Evolutionary conservation across 2,113 vertebrate genomes (phyloP).

Genomic region (Sinocyclocheilus grahami): DNA sequence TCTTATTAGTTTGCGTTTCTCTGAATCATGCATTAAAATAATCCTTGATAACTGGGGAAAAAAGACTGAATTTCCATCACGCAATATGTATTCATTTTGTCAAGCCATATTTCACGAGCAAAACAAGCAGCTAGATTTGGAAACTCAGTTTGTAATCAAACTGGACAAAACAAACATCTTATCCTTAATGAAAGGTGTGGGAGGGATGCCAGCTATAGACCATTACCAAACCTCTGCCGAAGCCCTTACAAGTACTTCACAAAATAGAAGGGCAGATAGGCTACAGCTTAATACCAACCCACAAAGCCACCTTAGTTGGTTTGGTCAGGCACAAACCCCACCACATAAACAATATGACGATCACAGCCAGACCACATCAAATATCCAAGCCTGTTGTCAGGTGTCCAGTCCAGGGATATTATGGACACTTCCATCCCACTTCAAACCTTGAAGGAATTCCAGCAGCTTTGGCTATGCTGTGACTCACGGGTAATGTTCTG

Average conservation of each 20-base stretch:
- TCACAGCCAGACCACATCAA: slow-evolving; percentile 16
- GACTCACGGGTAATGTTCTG: neutral
- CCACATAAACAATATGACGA: neutral
- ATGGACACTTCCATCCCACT: neutral
- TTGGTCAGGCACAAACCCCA: slow-evolving; percentile 7
- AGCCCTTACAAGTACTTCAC: slow-evolving; percentile 5
- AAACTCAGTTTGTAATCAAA: slow-evolving; percentile 3
- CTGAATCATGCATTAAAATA: neutral
- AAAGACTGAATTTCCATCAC: neutral
- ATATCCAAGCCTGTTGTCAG: slow-evolving; percentile 1
- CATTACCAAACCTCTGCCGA: neutral
- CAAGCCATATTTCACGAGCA: neutral
- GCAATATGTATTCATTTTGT: neutral
- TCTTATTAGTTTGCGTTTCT: neutral
- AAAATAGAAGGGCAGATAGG: neutral
- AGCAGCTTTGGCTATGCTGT: neutral
- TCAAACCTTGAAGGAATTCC: neutral
- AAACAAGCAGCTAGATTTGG: neutral
- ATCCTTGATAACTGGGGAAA: neutral
- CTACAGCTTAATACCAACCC: neutral
- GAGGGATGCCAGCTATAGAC: neutral
- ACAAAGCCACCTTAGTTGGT: neutral
- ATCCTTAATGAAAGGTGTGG: neutral
- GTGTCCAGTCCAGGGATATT: neutral
- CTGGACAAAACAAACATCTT: slow-evolving; percentile 24